Base-by-base conservation (phyloP, 1,140 invertebrate genomes). In the Leptonema lineaticorne region DNA sequence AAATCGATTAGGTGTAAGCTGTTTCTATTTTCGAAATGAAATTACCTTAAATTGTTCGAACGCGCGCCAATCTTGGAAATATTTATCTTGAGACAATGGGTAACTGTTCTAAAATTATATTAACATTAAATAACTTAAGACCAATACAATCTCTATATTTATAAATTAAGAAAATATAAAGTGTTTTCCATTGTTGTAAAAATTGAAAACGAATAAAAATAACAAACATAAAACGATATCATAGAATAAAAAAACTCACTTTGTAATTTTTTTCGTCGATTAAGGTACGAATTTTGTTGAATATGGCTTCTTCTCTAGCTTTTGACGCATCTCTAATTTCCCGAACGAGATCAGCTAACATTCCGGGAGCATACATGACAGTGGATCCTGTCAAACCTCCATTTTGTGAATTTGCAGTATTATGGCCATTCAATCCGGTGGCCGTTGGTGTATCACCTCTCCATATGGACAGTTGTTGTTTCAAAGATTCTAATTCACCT, bases 281-380 rank as follows among this genome's bases (percentile, higher is more conserved):
- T 75, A 82, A 75, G 0, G 76, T 74, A 0, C 79, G 74, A 14
- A 82, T 75, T 37, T 81, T 75, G 4, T 78, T 75, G 69, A 80
- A 82, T 50, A 91, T 79, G 8, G 87, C 87, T 75, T 91, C 90
- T 72, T 92, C 89, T 16, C 89, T 81, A 1, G 88, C 79, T 67
- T 87, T 83, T 1, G 89, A 88, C 16, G 90, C 89, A 75, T 92
- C 89, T 67, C 89, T 80, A 6, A 92, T 88, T 78, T 92, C 90
- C 5, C 89, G 83, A 63, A 92, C 88, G 70, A 91, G 81, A 78
- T 91, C 90, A 73, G 84, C 79, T 73, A 92, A 81, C 83, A 89
- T 88, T 69, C 90, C 90, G 3, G 90, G 90, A 33, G 89, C 86
- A 77, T 91, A 91, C 70, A 82, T 81, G 18, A 81, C 81, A 74